These are phyloP conservation scores for Drosophila suzukii DNA, from an alignment of 1,140 invertebrate species.

Conservation along the genomic window DNA sequence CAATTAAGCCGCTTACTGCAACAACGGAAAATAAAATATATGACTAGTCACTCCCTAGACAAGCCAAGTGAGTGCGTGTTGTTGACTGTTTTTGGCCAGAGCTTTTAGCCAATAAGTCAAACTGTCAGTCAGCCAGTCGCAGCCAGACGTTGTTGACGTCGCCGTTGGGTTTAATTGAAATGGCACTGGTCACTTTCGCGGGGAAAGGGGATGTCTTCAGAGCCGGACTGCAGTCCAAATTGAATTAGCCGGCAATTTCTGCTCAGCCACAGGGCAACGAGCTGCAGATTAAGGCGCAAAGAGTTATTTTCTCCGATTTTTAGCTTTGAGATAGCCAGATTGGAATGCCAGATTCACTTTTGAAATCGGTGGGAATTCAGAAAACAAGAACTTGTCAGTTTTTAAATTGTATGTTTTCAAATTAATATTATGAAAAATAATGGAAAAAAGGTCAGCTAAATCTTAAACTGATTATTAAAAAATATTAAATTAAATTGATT, in stretches of 20 bases:
- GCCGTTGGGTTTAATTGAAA: constrained; percentile 33
- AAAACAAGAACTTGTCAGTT: too few relatives aligned
- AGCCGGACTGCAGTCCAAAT: constrained; percentile 20
- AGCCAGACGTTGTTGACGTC: constrained; percentile 25
- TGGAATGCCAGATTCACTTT: constrained; percentile 4
- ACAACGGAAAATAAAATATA: constrained; percentile 49
- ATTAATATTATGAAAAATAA: neutral
- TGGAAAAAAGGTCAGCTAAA: too few relatives aligned
- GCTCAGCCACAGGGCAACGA: constrained; percentile 4
- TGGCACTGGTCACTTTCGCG: neutral
- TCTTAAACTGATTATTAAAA: too few relatives aligned
- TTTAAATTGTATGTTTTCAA: neutral
- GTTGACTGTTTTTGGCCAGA: constrained; percentile 43
- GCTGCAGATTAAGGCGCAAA: neutral
- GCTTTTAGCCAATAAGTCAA: constrained; percentile 64
- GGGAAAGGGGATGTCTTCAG: neutral
- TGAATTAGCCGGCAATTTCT: constrained; percentile 16
- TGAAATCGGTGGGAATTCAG: neutral
- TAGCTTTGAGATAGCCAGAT: neutral
- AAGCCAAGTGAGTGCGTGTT: constrained; percentile 31
- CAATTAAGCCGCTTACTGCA: constrained; percentile 71
- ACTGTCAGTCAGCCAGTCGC: constrained; percentile 47
- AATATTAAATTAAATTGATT: neutral
- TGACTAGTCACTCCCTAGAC: constrained; percentile 64
- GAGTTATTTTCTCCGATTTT: neutral